A percentile compares a stretch with the other conserved stretches of the same genome.
Conservation (phyloP, 2,888 invertebrate species). For the Elmis aenea region DNA sequence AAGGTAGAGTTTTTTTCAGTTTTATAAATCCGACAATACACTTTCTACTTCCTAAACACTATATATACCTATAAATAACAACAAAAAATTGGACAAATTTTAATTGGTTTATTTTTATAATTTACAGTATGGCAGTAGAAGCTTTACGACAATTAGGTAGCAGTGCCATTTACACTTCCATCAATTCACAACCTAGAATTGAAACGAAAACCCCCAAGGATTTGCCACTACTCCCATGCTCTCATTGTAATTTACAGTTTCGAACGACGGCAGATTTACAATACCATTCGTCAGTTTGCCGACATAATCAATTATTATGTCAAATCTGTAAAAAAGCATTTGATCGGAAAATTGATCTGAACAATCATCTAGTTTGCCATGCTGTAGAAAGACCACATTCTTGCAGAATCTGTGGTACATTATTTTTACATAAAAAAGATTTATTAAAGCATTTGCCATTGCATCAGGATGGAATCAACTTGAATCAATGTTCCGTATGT, state of each 20-base stretch:
- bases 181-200: conserved; percentile 33
- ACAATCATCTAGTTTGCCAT: conserved; percentile 49
- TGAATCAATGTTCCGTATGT: conserved; percentile 44
- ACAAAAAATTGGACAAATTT: too few species aligned
- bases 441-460: conserved; percentile 41
- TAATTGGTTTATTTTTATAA: not conserved
- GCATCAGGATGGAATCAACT: conserved; percentile 28
- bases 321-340: conserved; percentile 42
- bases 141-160: conserved; percentile 47
- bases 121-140: conserved; percentile 45
- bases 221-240: conserved; percentile 23
- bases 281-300: conserved; percentile 34
- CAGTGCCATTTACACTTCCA: conserved; percentile 17
- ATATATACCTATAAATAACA: too few species aligned
- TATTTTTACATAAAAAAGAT: conserved; percentile 43
- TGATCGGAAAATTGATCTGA: conserved; percentile 45
- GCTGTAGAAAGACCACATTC: conserved; percentile 44
- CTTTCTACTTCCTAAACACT: too few species aligned
- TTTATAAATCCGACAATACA: too few species aligned
- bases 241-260: conserved; percentile 30
- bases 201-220: conserved; percentile 33
- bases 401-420: conserved; percentile 44
- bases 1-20: not conserved
- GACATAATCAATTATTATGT: conserved; percentile 33
- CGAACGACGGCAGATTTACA: conserved; percentile 33